Base-by-base conservation (phyloP, 2,113 vertebrate genomes). In the Passer montanus region DNA sequence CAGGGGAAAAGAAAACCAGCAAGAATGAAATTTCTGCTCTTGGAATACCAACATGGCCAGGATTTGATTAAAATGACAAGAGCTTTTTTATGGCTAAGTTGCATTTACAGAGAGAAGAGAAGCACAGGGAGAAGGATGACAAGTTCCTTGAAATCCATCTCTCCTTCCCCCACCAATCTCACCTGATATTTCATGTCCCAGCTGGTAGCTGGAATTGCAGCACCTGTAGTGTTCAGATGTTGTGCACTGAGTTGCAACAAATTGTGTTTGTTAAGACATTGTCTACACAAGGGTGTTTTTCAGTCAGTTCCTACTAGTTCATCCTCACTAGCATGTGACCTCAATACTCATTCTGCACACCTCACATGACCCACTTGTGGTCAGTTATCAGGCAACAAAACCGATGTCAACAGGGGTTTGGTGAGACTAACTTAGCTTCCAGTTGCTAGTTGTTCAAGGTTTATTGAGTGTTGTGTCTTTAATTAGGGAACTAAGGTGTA, bases 401-500 rank as follows among this genome's bases (percentile, higher is more conserved):
- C 50, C 77, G 20, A 11, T 91, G 60, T 74, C 85, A 95, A 82
- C 76, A 55, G 68, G 93, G 90, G 88, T 94, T 89, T 55, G 39
- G 60, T 90, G 89, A 88, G 86, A 89, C 85, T 97, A 95, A 96
- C 87, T 96, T 96, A 95, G 69, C 93, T 97, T 97, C 89, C 94
- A 97, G 59, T 89, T 97, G 96, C 94, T 94, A 96, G 93, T 97
- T 98, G 87, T 95, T 97, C 96, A 97, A 97, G 91, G 93, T 96
- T 98, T 97, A 97, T 96, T 66, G 77, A 97, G 76, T n/a, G 0
- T 96, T 94, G 79, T 96, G 85, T 89, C 97, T 98, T 97, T 98
- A 98, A 98, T 98, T 97, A 97, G 96, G 76, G 93, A 96, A 93
- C 91, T 90, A 85, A 95, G 90, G 97, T 95, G 92, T 93, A 97